Conservation (phyloP, 2,113 vertebrate species). For the Scopus umbretta region DNA sequence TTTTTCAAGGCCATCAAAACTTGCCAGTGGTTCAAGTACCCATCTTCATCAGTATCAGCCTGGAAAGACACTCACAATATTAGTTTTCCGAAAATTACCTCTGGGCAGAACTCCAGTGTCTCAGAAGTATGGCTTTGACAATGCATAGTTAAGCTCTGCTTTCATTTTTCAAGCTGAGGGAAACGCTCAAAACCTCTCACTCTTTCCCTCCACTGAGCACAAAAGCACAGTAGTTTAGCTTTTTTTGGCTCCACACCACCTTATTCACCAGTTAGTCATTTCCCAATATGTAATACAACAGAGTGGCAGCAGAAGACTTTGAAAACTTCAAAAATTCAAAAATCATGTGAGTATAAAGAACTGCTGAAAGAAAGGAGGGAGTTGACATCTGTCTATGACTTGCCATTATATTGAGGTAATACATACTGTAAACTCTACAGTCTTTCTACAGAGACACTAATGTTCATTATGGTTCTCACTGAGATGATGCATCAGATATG, state of each 20-base stretch:
- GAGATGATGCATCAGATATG: background rate
- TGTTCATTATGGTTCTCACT: background rate
- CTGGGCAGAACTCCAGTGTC: background rate
- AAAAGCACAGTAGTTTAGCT: background rate
- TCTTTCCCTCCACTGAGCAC: background rate
- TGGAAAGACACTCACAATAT: constrained; percentile 10
- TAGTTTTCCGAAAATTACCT: background rate
- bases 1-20: constrained; percentile 72
- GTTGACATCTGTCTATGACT: background rate
- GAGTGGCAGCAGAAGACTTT: background rate
- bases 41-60: constrained; percentile 71
- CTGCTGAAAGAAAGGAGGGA: background rate
- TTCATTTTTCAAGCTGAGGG: background rate
- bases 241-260: background rate
- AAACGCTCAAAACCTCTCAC: background rate
- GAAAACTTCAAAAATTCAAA: background rate
- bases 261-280: background rate
- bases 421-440: background rate
- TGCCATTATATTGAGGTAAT: background rate
- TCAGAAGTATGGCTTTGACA: background rate
- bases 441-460: background rate
- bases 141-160: background rate
- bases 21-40: constrained; percentile 73
- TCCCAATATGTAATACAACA: background rate
- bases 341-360: background rate